These are phyloP conservation scores for Catalaphyllia jardinei DNA, from an alignment of 64 coral and sea anemone genomes.

Conservation along the genomic window DNA sequence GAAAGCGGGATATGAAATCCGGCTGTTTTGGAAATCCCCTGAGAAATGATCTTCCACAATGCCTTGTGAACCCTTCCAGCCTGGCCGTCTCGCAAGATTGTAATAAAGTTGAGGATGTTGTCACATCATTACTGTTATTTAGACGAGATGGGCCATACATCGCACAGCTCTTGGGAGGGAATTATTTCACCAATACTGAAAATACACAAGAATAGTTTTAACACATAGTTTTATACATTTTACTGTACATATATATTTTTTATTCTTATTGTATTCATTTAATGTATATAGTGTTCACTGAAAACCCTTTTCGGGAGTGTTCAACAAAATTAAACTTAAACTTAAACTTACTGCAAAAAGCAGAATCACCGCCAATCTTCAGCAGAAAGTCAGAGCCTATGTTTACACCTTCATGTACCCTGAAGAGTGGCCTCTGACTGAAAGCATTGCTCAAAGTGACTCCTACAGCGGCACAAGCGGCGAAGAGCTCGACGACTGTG, in stretches of 20 bases:
- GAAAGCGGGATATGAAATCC: not conserved
- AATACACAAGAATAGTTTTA: too few relatives aligned
- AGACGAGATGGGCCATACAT: constrained; percentile 38
- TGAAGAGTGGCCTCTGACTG: not conserved
- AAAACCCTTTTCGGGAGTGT: too few relatives aligned
- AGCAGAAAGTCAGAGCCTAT: not conserved
- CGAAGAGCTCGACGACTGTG: not conserved
- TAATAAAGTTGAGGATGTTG: constrained; percentile 17
- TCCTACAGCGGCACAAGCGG: not conserved
- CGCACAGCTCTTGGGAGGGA: constrained; percentile 9
- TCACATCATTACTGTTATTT: not conserved
- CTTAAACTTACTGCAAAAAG: too few relatives aligned
- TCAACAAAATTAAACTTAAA: too few relatives aligned
- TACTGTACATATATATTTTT: too few relatives aligned
- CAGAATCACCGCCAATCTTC: not conserved
- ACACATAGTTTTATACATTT: too few relatives aligned
- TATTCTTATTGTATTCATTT: too few relatives aligned
- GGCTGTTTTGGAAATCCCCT: constrained; percentile 24
- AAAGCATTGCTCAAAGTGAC: not conserved
- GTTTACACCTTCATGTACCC: not conserved
- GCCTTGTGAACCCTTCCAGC: constrained; percentile 1
- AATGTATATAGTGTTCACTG: too few relatives aligned
- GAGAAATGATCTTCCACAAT: constrained; percentile 1
- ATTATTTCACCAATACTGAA: constrained; percentile 34
- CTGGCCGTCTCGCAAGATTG: constrained; percentile 3